Evolutionary conservation across 1,140 invertebrate species (phyloP).

Genomic region (Drosophila rufa): DNA sequence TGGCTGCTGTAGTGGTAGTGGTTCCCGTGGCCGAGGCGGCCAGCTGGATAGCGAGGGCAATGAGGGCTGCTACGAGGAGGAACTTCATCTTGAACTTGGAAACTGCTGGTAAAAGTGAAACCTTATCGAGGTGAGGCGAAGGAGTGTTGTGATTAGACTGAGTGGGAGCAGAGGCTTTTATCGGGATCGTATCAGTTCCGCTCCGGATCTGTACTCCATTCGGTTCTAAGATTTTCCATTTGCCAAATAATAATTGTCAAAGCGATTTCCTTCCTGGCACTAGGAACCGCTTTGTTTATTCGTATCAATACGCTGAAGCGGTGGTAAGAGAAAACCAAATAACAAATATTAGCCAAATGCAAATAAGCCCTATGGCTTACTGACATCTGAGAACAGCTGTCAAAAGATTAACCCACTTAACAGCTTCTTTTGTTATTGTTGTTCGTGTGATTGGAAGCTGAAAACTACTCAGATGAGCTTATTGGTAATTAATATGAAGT

Average conservation of each 20-base stretch:
- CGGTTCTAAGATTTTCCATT: neutral
- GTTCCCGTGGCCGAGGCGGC: too few species aligned
- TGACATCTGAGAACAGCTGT: too few species aligned
- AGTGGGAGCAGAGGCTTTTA: too few species aligned
- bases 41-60: slow-evolving; percentile 14
- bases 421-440: too few species aligned
- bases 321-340: neutral
- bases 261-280: neutral
- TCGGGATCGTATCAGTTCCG: too few species aligned
- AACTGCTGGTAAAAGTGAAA: too few species aligned
- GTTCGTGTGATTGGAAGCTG: too few species aligned
- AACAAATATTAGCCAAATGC: neutral
- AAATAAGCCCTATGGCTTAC: neutral
- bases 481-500: too few species aligned
- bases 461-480: too few species aligned
- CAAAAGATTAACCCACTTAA: too few species aligned
- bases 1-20: neutral
- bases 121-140: too few species aligned
- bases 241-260: neutral
- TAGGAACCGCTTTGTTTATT: neutral
- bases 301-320: neutral
- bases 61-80: neutral
- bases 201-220: neutral
- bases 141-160: too few species aligned
- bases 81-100: slow-evolving; percentile 17